phyloP scores from a whole-genome alignment of 2,888 invertebrate genomes.

The Pyrocoelia pectoralis region DNA sequence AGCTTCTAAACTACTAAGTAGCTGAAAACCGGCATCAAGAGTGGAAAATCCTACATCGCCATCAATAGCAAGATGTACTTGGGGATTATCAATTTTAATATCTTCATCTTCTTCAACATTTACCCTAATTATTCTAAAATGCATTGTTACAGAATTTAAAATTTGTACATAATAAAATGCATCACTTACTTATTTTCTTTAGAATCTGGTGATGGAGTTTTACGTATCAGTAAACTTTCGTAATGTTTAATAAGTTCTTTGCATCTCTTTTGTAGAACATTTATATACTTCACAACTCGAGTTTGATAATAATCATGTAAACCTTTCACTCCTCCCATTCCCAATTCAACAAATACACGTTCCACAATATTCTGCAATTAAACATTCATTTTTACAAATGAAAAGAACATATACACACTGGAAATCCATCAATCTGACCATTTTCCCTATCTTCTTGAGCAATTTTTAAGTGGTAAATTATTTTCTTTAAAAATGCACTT shows the following conservation, averaged over 20 bases:
- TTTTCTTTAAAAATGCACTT: constrained; percentile 61
- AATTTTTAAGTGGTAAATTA: constrained; percentile 61
- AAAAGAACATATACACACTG: constrained; percentile 53
- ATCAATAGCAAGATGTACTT: constrained; percentile 51
- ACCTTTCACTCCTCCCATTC: constrained; percentile 65
- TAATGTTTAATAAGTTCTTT: constrained; percentile 51
- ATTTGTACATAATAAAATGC: neutral
- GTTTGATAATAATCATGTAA: constrained; percentile 68
- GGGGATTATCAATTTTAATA: constrained; percentile 49
- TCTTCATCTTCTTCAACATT: constrained; percentile 51
- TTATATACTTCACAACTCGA: constrained; percentile 54
- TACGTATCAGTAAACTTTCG: constrained; percentile 46
- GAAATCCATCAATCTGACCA: constrained; percentile 59
- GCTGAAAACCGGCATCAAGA: constrained; percentile 53
- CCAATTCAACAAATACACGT: constrained; percentile 67
- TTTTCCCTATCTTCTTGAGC: constrained; percentile 64
- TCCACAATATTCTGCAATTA: constrained; percentile 66
- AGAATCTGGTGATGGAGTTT: constrained; percentile 45
- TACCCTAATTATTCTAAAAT: constrained; percentile 44
- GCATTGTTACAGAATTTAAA: no score
- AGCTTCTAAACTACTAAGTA: constrained; percentile 54
- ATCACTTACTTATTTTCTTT: constrained; percentile 48
- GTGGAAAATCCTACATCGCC: constrained; percentile 49
- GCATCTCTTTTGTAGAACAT: constrained; percentile 51
- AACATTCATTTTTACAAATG: constrained; percentile 4